Percentiles rank a stretch among this genome's conserved stretches.
phyloP scores from a whole-genome alignment of 2,888 invertebrate genomes.

The Aleiodes alternator region DNA sequence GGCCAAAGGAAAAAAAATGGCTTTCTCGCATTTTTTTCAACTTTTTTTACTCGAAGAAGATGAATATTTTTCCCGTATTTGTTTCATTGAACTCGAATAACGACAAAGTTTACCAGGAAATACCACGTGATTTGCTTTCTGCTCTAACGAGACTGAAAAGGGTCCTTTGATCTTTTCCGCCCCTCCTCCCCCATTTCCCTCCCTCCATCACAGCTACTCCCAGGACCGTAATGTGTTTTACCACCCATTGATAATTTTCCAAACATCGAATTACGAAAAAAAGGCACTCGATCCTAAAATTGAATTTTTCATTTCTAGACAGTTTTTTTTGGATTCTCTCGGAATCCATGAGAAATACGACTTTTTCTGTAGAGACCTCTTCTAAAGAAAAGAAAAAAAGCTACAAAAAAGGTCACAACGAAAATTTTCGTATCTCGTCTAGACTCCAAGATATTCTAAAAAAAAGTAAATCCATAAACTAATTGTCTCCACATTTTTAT shows the following conservation, averaged over 20 bases:
- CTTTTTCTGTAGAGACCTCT: not conserved
- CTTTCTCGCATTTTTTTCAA: not conserved
- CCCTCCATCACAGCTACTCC: not conserved
- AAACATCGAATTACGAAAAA: conserved; percentile 38
- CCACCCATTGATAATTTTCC: conserved; percentile 51
- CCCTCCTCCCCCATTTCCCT: not conserved
- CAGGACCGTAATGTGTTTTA: conserved; percentile 35
- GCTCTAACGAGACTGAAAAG: conserved; percentile 51
- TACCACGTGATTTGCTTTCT: conserved; percentile 35
- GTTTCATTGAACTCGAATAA: conserved; percentile 4
- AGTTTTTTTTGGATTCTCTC: not conserved
- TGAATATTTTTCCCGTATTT: not conserved
- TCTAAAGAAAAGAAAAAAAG: not conserved
- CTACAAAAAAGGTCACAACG: not conserved
- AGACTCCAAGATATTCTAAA: not conserved
- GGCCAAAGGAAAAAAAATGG: conserved; percentile 9
- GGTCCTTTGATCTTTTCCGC: conserved; percentile 56
- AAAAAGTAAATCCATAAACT: not conserved
- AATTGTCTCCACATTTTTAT: not conserved
- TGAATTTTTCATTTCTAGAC: too few relatives aligned
- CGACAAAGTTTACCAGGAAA: conserved; percentile 2
- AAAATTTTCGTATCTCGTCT: not conserved
- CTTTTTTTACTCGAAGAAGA: conserved; percentile 31
- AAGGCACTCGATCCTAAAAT: not conserved
- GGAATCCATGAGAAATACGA: not conserved